Base-by-base conservation (phyloP, 1,140 invertebrate species). In the Drosophila ercepeae region DNA sequence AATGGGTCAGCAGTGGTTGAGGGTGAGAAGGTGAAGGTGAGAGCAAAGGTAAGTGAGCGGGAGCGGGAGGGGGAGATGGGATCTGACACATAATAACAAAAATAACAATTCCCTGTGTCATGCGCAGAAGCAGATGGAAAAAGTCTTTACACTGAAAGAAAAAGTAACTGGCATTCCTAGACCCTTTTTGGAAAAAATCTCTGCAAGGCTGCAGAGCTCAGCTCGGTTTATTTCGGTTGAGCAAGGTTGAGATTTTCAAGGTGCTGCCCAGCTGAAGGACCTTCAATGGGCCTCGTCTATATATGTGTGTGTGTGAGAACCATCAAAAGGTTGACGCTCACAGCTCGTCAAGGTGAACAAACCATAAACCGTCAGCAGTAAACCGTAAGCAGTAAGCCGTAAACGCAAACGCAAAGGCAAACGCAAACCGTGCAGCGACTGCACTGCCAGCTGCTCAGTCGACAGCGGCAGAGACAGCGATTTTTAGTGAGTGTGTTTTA, bases 401-500 rank as follows among this genome's bases (percentile, higher is more conserved):
- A 39, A 39, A 16, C 25, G 25, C 23, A 39, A 39, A 16, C 25
- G 25, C 23, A 19, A 16, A 4, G n/a, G n/a, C n/a, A n/a, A n/a
- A n/a, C n/a, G n/a, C n/a, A n/a, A n/a, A 23, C 51, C 51, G 14
- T 39, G 36, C 36, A 11, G 36, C 27, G 36, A 39, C 36, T 39
- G 36, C 39, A 18, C 34, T 41, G 44, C 21, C 41, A 14, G 55
- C 50, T 48, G 68, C 64, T 59, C 13, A 29, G 50, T 27, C 51
- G 36, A 49, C 54, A 63, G 27, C 25, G 48, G 54, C 55, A 60
- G 51, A 18, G 36, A 86, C 55, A 60, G 51, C 25, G 36, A 86
- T 88, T 86, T 73, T 88, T 88, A 86, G 76, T 88, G 77, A 81
- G 79, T 84, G 76, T 86, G 81, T 67, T 78, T 84, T 88, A 86